phyloP scores from a whole-genome alignment of 92 coral and sea anemone genomes.

The Paragorgia papillata region DNA sequence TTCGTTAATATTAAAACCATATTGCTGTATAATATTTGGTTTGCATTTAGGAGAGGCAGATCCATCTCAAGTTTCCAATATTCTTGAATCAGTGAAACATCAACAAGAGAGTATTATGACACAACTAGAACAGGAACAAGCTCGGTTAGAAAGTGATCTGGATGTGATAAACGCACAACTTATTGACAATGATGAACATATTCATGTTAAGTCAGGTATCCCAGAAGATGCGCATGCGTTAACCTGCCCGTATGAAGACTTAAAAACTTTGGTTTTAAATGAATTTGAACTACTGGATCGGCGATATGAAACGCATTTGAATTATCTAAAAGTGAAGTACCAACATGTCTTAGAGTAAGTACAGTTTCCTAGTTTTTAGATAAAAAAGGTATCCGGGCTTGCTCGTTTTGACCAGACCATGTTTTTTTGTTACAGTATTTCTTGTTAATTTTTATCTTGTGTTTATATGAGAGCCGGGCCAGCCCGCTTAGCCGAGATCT shows the following conservation, averaged over 20 bases:
- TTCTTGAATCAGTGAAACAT: constrained; percentile 81
- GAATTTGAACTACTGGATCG: constrained; percentile 85
- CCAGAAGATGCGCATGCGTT: constrained; percentile 78
- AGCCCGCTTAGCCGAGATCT: too few relatives aligned
- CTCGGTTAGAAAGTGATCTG: constrained; percentile 78
- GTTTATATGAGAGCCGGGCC: too few relatives aligned
- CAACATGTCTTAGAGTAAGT: constrained; percentile 63
- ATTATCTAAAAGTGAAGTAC: constrained; percentile 78
- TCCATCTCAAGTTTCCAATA: constrained; percentile 72
- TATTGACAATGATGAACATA: constrained; percentile 52
- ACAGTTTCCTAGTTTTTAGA: background rate
- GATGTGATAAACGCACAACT: constrained; percentile 52
- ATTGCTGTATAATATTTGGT: background rate
- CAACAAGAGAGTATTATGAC: constrained; percentile 77
- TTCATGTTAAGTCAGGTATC: constrained; percentile 62
- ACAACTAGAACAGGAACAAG: constrained; percentile 66
- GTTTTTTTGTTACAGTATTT: too few relatives aligned
- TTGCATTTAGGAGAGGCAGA: constrained; percentile 55
- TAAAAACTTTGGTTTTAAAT: constrained; percentile 71
- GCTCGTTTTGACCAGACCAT: too few relatives aligned
- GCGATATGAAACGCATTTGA: constrained; percentile 89
- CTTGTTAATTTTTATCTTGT: too few relatives aligned
- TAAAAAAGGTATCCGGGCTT: too few relatives aligned
- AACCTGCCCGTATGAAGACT: constrained; percentile 80
- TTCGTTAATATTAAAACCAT: too few relatives aligned